Conservation (phyloP, 2,113 vertebrate genomes). For the Uria lomvia region DNA sequence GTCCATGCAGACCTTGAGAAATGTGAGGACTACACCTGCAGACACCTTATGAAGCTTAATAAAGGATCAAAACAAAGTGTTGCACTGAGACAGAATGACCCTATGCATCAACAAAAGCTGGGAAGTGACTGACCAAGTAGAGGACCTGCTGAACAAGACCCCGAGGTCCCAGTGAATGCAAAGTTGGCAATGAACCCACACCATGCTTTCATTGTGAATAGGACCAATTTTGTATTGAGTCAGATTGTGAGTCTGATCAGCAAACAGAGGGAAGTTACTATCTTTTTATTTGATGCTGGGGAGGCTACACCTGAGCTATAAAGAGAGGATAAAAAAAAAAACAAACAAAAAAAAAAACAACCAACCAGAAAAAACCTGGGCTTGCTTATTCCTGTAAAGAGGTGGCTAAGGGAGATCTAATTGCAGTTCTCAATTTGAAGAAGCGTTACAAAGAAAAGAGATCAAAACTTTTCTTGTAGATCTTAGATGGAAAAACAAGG, state of each 20-base stretch:
- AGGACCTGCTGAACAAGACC: background rate
- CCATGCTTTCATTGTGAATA: background rate
- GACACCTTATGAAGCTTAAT: background rate
- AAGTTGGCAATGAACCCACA: background rate
- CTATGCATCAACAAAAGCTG: background rate
- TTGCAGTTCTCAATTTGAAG: background rate
- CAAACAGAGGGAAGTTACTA: background rate
- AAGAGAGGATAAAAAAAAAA: background rate
- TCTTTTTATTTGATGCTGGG: background rate
- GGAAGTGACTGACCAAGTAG: background rate
- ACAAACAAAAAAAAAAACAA: no score
- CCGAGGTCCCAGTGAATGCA: background rate
- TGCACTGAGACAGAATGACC: no score
- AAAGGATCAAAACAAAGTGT: background rate
- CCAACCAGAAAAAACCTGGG: background rate
- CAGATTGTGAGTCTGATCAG: background rate
- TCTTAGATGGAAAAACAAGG: background rate
- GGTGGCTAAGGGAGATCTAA: no score
- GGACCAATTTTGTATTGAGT: background rate
- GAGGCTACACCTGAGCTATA: background rate
- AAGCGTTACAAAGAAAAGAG: background rate
- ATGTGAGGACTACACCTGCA: background rate
- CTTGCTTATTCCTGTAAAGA: background rate
- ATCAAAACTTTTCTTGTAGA: background rate
- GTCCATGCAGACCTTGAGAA: background rate